A percentile compares a stretch with the other conserved stretches of the same genome.
Conservation (phyloP, 2,113 vertebrate genomes). For the Cyanoramphus novaezelandiae region DNA sequence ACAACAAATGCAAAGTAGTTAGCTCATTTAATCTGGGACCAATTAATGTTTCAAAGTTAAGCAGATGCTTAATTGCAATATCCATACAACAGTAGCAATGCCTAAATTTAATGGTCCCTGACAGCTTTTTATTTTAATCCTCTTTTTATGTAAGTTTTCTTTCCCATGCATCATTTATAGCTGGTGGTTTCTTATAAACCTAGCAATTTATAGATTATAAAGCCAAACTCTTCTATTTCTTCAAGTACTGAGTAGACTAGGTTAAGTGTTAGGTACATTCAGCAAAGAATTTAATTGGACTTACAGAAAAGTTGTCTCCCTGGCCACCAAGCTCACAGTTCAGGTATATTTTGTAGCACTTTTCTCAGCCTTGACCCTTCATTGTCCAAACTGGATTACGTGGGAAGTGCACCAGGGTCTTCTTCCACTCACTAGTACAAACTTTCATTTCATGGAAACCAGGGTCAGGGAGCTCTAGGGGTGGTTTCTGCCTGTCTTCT, state of each 20-base stretch:
- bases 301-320: background rate
- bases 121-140: background rate
- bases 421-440: background rate
- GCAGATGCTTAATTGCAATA: slow-evolving; percentile 18
- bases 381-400: background rate
- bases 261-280: background rate
- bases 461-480: background rate
- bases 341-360: background rate
- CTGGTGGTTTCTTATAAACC: background rate
- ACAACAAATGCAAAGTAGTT: background rate
- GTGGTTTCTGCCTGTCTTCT: background rate
- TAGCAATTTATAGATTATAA: background rate
- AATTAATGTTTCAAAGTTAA: slow-evolving; percentile 3
- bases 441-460: background rate
- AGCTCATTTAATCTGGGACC: background rate
- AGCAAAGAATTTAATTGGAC: background rate
- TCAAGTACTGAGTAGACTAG: background rate
- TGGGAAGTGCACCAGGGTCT: background rate
- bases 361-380: background rate
- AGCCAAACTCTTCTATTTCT: background rate
- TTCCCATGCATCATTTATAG: background rate
- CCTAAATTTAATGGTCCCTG: slow-evolving; percentile 10
- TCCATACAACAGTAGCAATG: background rate
- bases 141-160: background rate
- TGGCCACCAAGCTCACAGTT: background rate